These are phyloP conservation scores for Diploscapter pachys DNA, from an alignment of 1,140 invertebrate genomes.

Conservation along the genomic window DNA sequence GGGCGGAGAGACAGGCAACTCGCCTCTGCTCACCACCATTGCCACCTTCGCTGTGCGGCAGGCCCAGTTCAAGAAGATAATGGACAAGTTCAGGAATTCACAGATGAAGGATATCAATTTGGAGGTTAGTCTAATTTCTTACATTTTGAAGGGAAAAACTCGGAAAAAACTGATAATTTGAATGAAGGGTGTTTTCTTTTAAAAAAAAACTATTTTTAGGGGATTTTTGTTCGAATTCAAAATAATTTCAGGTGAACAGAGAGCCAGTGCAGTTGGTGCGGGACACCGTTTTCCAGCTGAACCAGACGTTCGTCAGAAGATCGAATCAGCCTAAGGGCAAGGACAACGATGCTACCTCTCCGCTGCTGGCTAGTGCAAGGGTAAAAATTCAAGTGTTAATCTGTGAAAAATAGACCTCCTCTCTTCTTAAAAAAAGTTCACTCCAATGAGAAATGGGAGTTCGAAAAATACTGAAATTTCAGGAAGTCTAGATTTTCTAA, in stretches of 20 bases:
- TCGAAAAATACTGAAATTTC: too few relatives aligned
- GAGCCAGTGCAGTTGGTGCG: conserved; percentile 39
- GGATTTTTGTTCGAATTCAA: not conserved
- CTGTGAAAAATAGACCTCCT: not conserved
- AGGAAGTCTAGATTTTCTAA: too few relatives aligned
- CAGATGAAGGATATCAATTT: conserved; percentile 88
- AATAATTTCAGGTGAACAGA: conserved; percentile 28
- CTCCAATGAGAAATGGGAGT: not conserved
- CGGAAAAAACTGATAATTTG: not conserved
- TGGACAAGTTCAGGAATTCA: conserved; percentile 91
- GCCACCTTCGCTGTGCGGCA: conserved; percentile 85
- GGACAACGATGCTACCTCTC: not conserved
- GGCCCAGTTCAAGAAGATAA: conserved; percentile 88
- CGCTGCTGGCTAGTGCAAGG: not conserved
- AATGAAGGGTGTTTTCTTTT: too few relatives aligned
- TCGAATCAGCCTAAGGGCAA: conserved; percentile 6
- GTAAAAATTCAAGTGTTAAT: not conserved
- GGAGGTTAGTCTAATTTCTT: conserved; percentile 61
- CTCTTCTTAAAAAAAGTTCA: conserved; percentile 1
- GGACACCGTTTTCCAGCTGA: conserved; percentile 30
- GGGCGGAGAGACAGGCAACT: conserved; percentile 89
- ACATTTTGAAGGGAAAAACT: not conserved
- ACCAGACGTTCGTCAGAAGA: conserved; percentile 14
- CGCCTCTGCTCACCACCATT: conserved; percentile 72
- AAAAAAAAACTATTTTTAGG: too few relatives aligned